A percentile compares a stretch with the other conserved stretches of the same genome.
Evolutionary conservation across 2,113 vertebrate species (phyloP).

Genomic region (Tringa solitaria): DNA sequence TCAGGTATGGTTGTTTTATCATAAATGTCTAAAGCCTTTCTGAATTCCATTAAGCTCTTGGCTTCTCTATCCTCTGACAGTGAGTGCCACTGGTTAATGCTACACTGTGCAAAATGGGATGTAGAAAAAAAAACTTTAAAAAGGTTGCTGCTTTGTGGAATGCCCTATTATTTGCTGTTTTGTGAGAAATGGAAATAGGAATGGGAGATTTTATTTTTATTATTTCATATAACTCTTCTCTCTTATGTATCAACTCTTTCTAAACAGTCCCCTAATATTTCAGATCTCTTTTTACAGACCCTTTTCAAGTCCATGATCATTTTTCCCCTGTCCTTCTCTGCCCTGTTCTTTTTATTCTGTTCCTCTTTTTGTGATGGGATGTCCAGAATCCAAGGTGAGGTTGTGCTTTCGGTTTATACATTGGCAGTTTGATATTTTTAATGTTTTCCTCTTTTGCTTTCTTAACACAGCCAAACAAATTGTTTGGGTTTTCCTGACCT

Average conservation of each 20-base stretch:
- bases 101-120: neutral
- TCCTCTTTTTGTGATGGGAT: neutral
- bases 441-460: neutral
- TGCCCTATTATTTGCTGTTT: neutral
- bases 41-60: constrained; percentile 30
- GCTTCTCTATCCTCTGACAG: neutral
- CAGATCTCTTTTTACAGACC: neutral
- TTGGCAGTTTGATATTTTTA: neutral
- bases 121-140: neutral
- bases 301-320: neutral
- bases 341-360: neutral
- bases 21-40: constrained; percentile 18
- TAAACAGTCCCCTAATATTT: neutral
- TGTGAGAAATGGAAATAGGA: neutral
- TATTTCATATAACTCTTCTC: neutral
- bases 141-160: neutral
- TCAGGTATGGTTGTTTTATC: constrained; percentile 31
- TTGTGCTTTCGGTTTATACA: neutral
- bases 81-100: neutral
- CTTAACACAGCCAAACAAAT: neutral
- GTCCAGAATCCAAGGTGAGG: neutral
- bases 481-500: neutral
- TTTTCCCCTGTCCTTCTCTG: neutral
- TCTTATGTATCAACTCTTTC: neutral
- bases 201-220: neutral